Evolutionary conservation across 2,888 invertebrate genomes (phyloP), one percentile per base, ranked within the genome.

Genomic region (Plusia festucae): DNA sequence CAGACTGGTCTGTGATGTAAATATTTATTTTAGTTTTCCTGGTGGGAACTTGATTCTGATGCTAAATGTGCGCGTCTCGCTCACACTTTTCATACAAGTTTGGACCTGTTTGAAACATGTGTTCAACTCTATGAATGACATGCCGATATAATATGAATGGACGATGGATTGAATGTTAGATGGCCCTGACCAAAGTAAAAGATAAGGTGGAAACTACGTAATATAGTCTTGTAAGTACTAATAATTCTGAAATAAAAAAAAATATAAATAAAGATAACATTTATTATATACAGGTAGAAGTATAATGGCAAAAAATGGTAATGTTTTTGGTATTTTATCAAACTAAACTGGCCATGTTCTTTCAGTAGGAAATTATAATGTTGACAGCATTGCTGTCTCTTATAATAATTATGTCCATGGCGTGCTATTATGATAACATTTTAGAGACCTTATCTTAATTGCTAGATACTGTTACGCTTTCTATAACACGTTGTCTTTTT

Each of bases 31-130:
- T 51, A 9, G 44, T 49, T 65, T 65, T 73, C 18, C 59, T 65
- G 40, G 16, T 32, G 32, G 58, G 69, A 70, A 11, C 24, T 40
- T 24, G 27, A 53, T 59, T 59, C 18, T 53, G 53, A 11, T 62
- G 27, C 24, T 49, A 53, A 51, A 24, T 54, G 52, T 58, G 9
- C 18, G 46, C 24, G 32, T 69, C 46, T 62, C 73, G n/a, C 49
- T 60, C 57, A 18, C 46, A 59, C 55, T 16, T 40, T 54, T 52
- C 32, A 49, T 58, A 67, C 73, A 59, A 11, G 73, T 69, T 62
- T 53, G 44, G 15, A 64, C 75, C 57, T 65, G 71, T 74, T 71
- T 60, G 46, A 32, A 11, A 62, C 59, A 53, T 60, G 63, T 60
- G 56, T 54, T 40, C 40, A n/a, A 34, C 5, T 15, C 51, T 62